Evolutionary conservation across 2,113 vertebrate genomes (phyloP).

Genomic region (Oostethus manadensis): DNA sequence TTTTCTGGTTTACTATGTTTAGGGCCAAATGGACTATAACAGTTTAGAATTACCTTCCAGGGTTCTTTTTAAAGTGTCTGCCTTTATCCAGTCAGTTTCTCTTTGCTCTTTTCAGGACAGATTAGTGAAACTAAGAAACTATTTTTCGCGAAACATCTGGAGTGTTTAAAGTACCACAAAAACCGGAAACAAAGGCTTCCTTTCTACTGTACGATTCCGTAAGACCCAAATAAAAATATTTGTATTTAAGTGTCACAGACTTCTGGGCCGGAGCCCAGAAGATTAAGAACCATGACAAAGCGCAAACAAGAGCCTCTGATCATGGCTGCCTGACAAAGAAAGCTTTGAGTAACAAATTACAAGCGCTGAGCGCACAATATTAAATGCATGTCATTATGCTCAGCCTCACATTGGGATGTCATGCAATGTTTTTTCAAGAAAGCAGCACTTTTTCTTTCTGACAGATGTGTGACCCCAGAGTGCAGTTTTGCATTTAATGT

Average conservation of each 20-base stretch:
- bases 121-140: constrained; percentile 1
- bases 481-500: neutral
- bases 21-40: neutral
- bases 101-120: neutral
- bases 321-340: constrained; percentile 6
- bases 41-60: neutral
- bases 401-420: neutral
- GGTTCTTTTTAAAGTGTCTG: neutral
- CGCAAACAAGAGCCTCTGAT: constrained; percentile 1
- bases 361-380: constrained; percentile 4
- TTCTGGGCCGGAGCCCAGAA: neutral
- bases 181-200: no score
- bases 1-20: neutral
- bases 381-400: neutral
- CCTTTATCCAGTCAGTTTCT: neutral
- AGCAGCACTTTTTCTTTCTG: neutral
- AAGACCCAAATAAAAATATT: neutral
- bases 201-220: no score
- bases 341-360: constrained; percentile 7
- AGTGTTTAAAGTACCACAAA: no score
- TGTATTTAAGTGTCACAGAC: no score
- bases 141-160: neutral
- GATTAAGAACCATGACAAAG: neutral
- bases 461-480: neutral
- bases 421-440: neutral